These are phyloP conservation scores for Chaenocephalus aceratus DNA, from an alignment of 2,113 vertebrate genomes.

Conservation along the genomic window DNA sequence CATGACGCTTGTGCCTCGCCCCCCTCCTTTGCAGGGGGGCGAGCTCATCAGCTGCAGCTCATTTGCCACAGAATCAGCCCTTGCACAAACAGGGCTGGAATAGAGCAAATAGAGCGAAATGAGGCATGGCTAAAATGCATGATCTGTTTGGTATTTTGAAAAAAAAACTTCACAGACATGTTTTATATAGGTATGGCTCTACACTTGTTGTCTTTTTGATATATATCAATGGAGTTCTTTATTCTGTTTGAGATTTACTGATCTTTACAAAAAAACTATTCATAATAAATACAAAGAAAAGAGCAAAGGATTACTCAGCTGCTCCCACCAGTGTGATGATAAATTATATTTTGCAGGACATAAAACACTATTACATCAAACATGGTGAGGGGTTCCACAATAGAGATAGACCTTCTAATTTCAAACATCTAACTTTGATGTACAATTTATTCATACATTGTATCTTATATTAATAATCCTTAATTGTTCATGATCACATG, in stretches of 20 bases:
- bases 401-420: neutral
- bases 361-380: slow-evolving; percentile 19
- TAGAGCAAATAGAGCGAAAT: no score
- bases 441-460: neutral
- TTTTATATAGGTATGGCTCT: no score
- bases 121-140: no score
- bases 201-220: neutral
- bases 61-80: no score
- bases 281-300: neutral
- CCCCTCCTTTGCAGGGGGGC: no score
- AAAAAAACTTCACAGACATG: no score
- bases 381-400: neutral
- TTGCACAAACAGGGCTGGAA: no score
- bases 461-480: neutral
- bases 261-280: neutral
- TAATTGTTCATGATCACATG: neutral
- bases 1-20: no score
- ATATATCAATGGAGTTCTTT: neutral
- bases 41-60: no score
- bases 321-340: neutral
- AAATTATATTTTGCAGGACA: slow-evolving; percentile 3
- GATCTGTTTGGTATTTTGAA: no score
- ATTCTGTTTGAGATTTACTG: neutral
- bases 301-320: neutral
- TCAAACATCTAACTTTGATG: slow-evolving; percentile 1